These are phyloP conservation scores for Bimastos eiseni DNA, from an alignment of 2,888 invertebrate species.

Conservation along the genomic window DNA sequence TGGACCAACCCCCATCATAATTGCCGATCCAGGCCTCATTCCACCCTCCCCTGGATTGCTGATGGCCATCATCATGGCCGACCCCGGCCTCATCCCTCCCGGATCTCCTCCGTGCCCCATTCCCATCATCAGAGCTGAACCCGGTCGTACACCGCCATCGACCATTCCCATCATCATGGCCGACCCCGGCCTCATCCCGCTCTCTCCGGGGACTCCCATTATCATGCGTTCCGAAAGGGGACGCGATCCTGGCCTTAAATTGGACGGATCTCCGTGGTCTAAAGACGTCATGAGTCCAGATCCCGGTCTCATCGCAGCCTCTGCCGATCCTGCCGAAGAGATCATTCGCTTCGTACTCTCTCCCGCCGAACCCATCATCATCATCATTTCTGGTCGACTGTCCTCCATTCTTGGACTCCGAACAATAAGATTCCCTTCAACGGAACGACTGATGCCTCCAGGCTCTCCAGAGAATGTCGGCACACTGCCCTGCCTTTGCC, in stretches of 20 bases:
- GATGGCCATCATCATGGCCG: constrained; percentile 19
- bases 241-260: not conserved
- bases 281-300: constrained; percentile 20
- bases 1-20: constrained; percentile 27
- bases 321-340: not conserved
- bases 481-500: not conserved
- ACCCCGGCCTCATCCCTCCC: constrained; percentile 22
- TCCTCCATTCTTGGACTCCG: constrained; percentile 18
- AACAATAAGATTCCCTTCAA: not conserved
- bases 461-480: not conserved
- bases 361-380: constrained; percentile 17
- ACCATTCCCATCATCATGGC: constrained; percentile 26
- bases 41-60: constrained; percentile 15
- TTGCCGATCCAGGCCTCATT: constrained; percentile 29
- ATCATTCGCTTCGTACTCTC: not conserved
- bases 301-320: constrained; percentile 19
- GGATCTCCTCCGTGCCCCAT: constrained; percentile 21
- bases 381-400: constrained; percentile 27
- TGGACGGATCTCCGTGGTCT: constrained; percentile 23
- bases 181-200: not conserved
- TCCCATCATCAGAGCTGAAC: constrained; percentile 26
- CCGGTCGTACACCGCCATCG: not conserved
- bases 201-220: constrained; percentile 23
- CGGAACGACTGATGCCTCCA: not conserved
- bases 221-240: constrained; percentile 5